Evolutionary conservation across 1,140 invertebrate genomes (phyloP).

Genomic region (Kradibia gibbosae): DNA sequence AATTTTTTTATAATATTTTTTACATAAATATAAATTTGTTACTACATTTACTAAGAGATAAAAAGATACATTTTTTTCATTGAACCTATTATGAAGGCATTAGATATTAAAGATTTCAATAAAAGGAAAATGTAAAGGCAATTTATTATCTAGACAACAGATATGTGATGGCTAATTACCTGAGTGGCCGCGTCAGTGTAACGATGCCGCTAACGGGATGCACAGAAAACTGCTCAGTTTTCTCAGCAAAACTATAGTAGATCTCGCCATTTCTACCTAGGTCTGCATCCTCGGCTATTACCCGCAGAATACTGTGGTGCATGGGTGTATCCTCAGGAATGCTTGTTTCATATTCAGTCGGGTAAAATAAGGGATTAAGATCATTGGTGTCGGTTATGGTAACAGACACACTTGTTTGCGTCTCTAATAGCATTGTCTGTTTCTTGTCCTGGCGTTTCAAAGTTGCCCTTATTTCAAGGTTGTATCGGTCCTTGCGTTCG

Average conservation of each 20-base stretch:
- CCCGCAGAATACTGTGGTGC: slow-evolving; percentile 83
- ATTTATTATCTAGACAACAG: neutral
- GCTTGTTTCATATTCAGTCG: slow-evolving; percentile 86
- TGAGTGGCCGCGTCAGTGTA: slow-evolving; percentile 85
- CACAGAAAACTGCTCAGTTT: slow-evolving; percentile 88
- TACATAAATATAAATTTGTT: too few species aligned
- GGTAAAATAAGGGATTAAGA: slow-evolving; percentile 92
- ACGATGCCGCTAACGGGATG: slow-evolving; percentile 94
- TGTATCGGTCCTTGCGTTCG: slow-evolving; percentile 89
- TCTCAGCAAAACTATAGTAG: slow-evolving; percentile 93
- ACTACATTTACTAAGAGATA: too few species aligned
- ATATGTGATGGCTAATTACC: slow-evolving; percentile 59
- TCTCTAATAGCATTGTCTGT: slow-evolving; percentile 75
- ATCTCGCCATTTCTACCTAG: slow-evolving; percentile 95
- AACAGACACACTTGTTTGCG: slow-evolving; percentile 84
- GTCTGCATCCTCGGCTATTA: slow-evolving; percentile 94
- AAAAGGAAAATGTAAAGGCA: neutral
- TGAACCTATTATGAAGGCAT: too few species aligned
- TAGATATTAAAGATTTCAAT: neutral
- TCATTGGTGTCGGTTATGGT: slow-evolving; percentile 92
- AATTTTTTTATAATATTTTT: too few species aligned
- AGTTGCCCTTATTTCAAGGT: slow-evolving; percentile 85
- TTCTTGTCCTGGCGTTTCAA: slow-evolving; percentile 73
- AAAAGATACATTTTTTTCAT: too few species aligned
- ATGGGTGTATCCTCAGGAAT: slow-evolving; percentile 92